Conservation (phyloP, 2,797 vertebrate species). For the Lateolabrax maculatus region DNA sequence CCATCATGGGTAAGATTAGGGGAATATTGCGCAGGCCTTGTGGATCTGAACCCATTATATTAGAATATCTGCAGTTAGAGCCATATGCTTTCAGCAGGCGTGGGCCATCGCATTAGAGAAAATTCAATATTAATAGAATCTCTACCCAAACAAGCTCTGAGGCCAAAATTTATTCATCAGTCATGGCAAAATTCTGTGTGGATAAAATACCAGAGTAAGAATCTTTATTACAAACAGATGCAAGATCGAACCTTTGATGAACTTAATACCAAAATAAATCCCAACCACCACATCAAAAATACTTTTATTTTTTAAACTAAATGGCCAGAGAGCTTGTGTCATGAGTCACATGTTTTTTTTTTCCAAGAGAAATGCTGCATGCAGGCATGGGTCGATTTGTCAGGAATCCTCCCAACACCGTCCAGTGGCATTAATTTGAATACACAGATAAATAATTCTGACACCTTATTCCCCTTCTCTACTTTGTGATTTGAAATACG, state of each 20-base stretch:
- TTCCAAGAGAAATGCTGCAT: not conserved
- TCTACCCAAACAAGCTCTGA: constrained; percentile 29
- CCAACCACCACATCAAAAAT: not conserved
- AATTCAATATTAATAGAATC: constrained; percentile 52
- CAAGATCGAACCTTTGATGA: constrained; percentile 25
- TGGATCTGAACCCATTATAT: constrained; percentile 40
- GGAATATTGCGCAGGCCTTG: constrained; percentile 30
- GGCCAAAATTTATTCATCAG: constrained; percentile 37
- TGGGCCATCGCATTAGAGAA: constrained; percentile 30
- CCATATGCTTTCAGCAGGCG: constrained; percentile 29
- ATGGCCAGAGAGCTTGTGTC: not conserved
- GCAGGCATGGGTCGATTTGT: constrained; percentile 12
- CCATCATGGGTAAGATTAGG: constrained; percentile 94
- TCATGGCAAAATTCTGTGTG: constrained; percentile 23
- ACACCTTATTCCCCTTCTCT: constrained; percentile 18
- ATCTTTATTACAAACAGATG: constrained; percentile 14
- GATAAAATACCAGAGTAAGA: constrained; percentile 28
- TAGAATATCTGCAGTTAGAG: constrained; percentile 22
- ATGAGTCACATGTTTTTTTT: not conserved
- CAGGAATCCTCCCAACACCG: constrained; percentile 19
- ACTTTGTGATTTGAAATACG: constrained; percentile 43
- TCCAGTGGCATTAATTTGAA: constrained; percentile 38
- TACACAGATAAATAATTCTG: constrained; percentile 45
- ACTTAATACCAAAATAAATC: constrained; percentile 12
- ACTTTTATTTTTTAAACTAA: not conserved